A percentile compares a stretch with the other conserved stretches of the same genome.
Conservation (phyloP, 2,113 vertebrate species). For the Tachycineta bicolor region DNA sequence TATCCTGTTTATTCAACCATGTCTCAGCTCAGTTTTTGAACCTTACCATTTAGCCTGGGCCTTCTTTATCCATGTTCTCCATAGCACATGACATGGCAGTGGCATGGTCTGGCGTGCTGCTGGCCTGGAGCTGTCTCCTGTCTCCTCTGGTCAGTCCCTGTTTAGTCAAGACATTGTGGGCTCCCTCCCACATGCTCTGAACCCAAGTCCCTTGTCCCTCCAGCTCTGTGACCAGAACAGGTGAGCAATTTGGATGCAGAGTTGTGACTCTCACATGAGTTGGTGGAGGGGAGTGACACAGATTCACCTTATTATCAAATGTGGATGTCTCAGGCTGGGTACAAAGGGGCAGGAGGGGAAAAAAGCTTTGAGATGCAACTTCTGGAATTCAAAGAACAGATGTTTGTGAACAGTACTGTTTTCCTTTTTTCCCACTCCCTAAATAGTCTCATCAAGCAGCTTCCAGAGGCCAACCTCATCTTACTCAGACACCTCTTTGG, state of each 20-base stretch:
- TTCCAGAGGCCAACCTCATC: slow-evolving; percentile 76
- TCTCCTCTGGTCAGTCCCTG: rapidly evolving
- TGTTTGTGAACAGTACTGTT: background rate
- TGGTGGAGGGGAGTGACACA: background rate
- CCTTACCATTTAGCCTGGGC: background rate
- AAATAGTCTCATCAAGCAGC: slow-evolving; percentile 72
- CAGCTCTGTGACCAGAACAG: background rate
- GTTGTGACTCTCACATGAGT: background rate
- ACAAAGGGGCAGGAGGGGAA: background rate
- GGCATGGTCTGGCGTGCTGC: rapidly evolving
- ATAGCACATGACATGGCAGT: background rate
- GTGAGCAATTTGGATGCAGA: background rate
- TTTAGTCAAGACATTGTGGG: background rate
- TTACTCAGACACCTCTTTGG: slow-evolving; percentile 79
- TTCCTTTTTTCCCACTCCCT: background rate
- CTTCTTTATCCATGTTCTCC: background rate
- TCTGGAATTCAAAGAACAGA: background rate
- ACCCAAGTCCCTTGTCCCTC: background rate
- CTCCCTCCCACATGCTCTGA: background rate
- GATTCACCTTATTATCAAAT: background rate
- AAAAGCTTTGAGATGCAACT: background rate
- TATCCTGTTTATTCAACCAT: background rate
- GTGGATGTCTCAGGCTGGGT: background rate
- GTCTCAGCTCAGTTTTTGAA: background rate
- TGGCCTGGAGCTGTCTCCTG: background rate